These are phyloP conservation scores for Ceratotherium simum DNA, from an alignment of 2,113 vertebrate species.

Conservation along the genomic window DNA sequence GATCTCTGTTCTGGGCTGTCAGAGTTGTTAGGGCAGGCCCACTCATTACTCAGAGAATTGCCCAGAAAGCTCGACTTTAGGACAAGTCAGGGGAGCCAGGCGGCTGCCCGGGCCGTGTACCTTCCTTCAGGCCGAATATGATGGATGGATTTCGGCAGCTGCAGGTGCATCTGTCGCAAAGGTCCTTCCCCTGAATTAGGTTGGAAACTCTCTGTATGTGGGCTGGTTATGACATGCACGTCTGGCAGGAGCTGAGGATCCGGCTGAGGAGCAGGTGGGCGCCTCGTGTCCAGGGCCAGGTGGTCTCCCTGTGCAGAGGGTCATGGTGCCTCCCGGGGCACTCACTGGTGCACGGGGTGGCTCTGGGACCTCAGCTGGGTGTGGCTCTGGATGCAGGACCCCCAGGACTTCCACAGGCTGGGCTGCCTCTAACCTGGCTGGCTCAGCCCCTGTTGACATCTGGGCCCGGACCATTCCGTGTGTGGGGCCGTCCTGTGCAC, in stretches of 20 bases:
- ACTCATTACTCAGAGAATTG: accelerated
- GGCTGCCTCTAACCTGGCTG: no score
- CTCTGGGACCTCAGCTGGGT: background rate
- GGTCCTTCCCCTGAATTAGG: background rate
- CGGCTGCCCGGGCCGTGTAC: accelerated
- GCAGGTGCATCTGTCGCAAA: background rate
- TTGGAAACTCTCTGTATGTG: background rate
- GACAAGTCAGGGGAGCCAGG: accelerated
- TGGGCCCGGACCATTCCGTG: accelerated
- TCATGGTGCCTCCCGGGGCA: background rate
- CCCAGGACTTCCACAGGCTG: background rate
- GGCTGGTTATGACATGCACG: background rate
- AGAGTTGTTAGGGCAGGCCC: accelerated
- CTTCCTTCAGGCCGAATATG: background rate
- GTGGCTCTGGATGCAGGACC: background rate
- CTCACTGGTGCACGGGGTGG: accelerated
- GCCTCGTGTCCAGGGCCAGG: background rate
- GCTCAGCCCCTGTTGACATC: background rate
- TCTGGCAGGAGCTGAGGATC: background rate
- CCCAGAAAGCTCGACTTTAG: background rate
- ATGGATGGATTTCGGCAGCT: background rate
- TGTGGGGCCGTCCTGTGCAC: accelerated
- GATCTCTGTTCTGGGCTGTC: background rate
- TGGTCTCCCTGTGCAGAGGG: accelerated
- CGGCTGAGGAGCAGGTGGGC: background rate